Base-by-base conservation (phyloP, 2,888 invertebrate species). In the Leptopilina myrica region DNA sequence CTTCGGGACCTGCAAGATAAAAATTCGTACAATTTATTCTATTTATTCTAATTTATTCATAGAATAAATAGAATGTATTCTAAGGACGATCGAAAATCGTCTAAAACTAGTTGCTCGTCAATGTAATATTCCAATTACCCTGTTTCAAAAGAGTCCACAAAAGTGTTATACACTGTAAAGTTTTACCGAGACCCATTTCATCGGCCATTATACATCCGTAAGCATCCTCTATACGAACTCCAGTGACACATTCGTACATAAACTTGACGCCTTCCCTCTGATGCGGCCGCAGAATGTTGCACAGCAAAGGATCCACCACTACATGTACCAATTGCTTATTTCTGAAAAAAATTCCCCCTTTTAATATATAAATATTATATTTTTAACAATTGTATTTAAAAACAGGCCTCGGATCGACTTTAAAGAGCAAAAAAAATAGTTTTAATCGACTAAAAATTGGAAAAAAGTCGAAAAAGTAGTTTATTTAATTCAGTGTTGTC, bases 141-240 rank as follows among this genome's bases (percentile, higher is more conserved):
- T 99, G 99, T 62, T 96, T 94, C 85, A 99, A 92, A 33, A 99
- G 92, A 0, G 99, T 98, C 99, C 99, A 99, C 20, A 99, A 93
- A 12, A 99, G 92, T 0, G 99, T 96, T 79, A 99, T 98, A 91
- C 99, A 99, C 91, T 99, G 99, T 11, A 99, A 92, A 0, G 99
- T 99, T 92, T 99, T 99, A 1, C 99, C 99, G 56, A 99, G 93
- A 86, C 97, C 99, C 99, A 99, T 99, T 94, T 99, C 99, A 92
- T 99, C 99, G 4, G 99, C 99, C 99, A 99, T 99, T 69, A 99
- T 99, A 88, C 99, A 99, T 0, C 99, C 99, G 91, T 94, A 96
- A 46, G 96, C 96, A 81, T 95, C 94, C 79, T 96, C 96, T 85
- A 98, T 98, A 87, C 97, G 96, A 62, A 94, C 93, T 0, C 99